Evolutionary conservation across 2,797 vertebrate genomes (phyloP).

Genomic region (Lacerta agilis): DNA sequence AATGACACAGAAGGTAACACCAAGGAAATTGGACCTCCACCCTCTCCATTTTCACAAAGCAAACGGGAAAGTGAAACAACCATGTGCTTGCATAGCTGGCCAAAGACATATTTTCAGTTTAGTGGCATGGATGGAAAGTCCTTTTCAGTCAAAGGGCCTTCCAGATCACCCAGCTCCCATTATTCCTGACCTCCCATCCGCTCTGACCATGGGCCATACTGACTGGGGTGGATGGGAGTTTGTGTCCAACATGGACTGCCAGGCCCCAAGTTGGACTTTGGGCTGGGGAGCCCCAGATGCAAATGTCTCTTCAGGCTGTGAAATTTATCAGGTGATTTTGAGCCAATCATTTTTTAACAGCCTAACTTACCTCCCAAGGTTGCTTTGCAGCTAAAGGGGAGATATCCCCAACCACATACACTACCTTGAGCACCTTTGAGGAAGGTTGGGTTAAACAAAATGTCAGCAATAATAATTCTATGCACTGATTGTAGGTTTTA

Average conservation of each 20-base stretch:
- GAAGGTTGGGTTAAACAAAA: not conserved
- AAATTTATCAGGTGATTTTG: not conserved
- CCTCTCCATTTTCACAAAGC: slow-evolving; percentile 24
- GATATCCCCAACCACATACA: not conserved
- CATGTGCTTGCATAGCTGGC: fast-evolving
- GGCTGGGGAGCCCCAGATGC: not conserved
- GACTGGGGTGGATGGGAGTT: too few relatives aligned
- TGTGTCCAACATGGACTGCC: too few relatives aligned
- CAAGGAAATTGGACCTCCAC: slow-evolving; percentile 14
- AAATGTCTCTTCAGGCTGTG: not conserved
- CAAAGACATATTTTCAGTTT: not conserved
- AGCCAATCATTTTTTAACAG: not conserved
- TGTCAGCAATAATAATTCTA: not conserved
- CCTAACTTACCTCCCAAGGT: not conserved
- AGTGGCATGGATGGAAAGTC: not conserved
- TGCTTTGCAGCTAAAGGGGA: not conserved
- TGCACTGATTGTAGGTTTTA: too few relatives aligned
- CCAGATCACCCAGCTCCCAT: not conserved
- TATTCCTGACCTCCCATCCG: too few relatives aligned
- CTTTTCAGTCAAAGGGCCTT: fast-evolving
- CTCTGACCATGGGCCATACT: too few relatives aligned
- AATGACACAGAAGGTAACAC: slow-evolving; percentile 52
- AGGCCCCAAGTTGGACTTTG: too few relatives aligned
- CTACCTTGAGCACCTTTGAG: not conserved
- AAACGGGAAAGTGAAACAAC: not conserved